phyloP scores from a whole-genome alignment of 2,888 invertebrate species.

The Nemotelus pantherinus region DNA sequence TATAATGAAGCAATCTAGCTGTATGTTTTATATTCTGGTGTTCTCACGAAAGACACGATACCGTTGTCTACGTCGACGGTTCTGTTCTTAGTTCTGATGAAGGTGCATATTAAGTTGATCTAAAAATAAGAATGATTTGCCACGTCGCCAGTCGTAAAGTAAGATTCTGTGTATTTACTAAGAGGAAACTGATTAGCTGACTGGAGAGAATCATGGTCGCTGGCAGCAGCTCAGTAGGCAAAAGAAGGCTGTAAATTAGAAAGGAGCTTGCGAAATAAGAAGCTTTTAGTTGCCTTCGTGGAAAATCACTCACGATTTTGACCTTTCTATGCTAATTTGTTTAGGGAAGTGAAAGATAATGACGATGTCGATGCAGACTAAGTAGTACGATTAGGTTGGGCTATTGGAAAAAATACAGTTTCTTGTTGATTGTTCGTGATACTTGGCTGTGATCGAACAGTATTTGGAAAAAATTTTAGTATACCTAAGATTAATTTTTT shows the following conservation, averaged over 20 bases:
- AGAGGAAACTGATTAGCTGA: too few species aligned
- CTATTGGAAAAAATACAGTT: not conserved
- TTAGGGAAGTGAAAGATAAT: not conserved
- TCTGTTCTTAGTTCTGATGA: not conserved
- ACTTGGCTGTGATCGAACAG: too few species aligned
- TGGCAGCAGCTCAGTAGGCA: too few species aligned
- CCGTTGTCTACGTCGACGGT: not conserved
- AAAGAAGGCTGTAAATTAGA: not conserved
- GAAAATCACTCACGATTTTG: constrained; percentile 23
- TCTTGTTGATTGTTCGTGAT: not conserved
- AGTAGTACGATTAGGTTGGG: not conserved
- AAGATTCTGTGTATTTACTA: not conserved
- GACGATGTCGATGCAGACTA: not conserved
- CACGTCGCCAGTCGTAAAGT: constrained; percentile 18
- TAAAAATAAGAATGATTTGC: constrained; percentile 25
- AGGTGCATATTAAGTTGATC: constrained; percentile 24
- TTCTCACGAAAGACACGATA: not conserved
- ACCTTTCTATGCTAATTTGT: constrained; percentile 21
- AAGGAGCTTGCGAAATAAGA: not conserved
- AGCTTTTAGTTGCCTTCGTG: constrained; percentile 1
- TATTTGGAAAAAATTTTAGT: too few species aligned
- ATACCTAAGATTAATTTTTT: too few species aligned
- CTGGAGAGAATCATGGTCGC: too few species aligned
- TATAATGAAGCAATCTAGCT: constrained; percentile 2
- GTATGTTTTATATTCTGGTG: not conserved